These are phyloP conservation scores for Acrobeloides nanus DNA, from an alignment of 2,888 invertebrate species.

Conservation along the genomic window DNA sequence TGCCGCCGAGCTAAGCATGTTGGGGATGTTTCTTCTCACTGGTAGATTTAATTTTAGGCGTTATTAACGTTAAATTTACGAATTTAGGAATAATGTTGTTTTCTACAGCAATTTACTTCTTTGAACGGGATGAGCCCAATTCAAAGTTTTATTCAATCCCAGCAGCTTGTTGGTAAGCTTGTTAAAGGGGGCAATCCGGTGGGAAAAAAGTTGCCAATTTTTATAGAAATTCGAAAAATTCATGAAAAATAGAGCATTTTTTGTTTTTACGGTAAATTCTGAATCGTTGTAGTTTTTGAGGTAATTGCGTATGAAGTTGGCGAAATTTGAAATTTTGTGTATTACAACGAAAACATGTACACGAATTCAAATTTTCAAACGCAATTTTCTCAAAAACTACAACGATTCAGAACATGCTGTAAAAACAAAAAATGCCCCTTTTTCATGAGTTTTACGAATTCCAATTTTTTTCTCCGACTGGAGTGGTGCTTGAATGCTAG, in stretches of 20 bases:
- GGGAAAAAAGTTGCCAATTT: conserved; percentile 48
- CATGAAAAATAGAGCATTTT: not conserved
- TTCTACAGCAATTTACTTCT: conserved; percentile 48
- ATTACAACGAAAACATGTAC: too few species aligned
- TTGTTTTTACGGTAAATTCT: not conserved
- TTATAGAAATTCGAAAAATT: conserved; percentile 4
- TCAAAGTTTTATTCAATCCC: conserved; percentile 50
- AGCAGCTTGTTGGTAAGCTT: conserved; percentile 51
- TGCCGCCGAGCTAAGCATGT: conserved; percentile 50
- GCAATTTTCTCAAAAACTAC: too few species aligned
- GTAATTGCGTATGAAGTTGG: too few species aligned
- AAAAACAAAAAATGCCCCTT: too few species aligned
- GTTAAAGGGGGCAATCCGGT: too few species aligned
- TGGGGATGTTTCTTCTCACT: conserved; percentile 49
- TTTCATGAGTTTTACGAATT: conserved; percentile 5
- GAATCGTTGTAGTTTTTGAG: not conserved
- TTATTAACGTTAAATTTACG: conserved; percentile 9
- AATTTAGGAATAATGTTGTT: conserved; percentile 48
- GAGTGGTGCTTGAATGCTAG: not conserved
- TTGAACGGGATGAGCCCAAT: conserved; percentile 49
- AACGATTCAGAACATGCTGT: too few species aligned
- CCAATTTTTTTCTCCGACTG: not conserved
- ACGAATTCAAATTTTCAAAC: too few species aligned
- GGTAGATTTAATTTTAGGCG: conserved; percentile 19
- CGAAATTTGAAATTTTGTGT: too few species aligned